Conservation (phyloP, 2,113 vertebrate species). For the Rousettus leschenaultii region DNA sequence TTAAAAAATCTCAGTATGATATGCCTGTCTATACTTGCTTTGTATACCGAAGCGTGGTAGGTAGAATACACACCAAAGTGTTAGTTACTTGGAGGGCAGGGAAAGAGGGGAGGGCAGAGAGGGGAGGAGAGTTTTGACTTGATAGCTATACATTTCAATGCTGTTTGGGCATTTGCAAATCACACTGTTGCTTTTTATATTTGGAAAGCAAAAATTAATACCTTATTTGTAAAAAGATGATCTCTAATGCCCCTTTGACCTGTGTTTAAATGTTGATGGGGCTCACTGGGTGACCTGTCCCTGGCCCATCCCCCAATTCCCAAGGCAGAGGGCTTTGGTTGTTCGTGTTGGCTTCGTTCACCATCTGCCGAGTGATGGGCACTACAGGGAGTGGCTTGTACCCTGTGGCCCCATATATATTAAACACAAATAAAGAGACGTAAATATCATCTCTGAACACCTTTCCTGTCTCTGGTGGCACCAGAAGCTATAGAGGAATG, state of each 20-base stretch:
- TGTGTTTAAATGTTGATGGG: neutral
- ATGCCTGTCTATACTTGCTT: neutral
- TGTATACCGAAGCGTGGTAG: neutral
- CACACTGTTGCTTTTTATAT: neutral
- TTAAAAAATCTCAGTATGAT: neutral
- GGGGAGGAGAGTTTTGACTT: neutral
- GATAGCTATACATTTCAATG: neutral
- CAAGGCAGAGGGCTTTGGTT: neutral
- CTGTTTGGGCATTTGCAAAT: neutral
- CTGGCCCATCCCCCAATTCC: neutral
- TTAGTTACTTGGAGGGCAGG: neutral
- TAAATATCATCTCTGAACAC: neutral
- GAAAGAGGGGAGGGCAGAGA: too few species aligned
- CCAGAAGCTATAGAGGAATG: neutral
- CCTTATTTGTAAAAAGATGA: neutral
- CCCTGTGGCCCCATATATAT: neutral
- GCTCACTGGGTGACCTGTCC: neutral
- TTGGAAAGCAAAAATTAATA: neutral
- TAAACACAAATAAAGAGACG: neutral
- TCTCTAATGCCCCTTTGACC: neutral
- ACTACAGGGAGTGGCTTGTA: neutral
- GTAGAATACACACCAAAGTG: neutral
- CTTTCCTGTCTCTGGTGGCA: neutral
- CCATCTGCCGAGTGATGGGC: neutral
- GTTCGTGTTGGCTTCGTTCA: neutral